Evolutionary conservation across 2,888 invertebrate species (phyloP), one percentile per base, ranked within the genome.

Genomic region (Clusia tigrina): DNA sequence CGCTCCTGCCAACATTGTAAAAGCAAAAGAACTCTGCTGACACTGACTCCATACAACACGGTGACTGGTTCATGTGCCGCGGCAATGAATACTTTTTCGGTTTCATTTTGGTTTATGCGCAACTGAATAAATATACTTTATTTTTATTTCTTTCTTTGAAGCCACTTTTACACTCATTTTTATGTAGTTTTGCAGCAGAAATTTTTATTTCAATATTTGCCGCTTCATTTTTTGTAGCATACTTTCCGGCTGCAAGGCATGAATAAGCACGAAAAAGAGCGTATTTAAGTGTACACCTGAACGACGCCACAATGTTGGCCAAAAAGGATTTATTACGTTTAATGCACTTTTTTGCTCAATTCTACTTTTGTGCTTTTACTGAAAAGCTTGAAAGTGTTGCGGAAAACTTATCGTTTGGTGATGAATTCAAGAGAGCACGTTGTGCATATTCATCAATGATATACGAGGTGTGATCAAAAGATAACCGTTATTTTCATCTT

Each of bases 231-330:
- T 2, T 3, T 48, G 22, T 48, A 37, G 54, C 54, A 54, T 58
- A 56, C 58, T 54, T 52, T 42, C 63, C 32, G 56, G 63, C 58
- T 54, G 54, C 46, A 58, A 17, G 54, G 62, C 58, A 58, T 54
- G 58, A 58, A 58, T 56, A 37, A 58, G 56, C 58, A 63, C 58
- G 58, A 58, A 54, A n/a, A n/a, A 54, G 58, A 58, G 48, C 58
- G 58, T 51, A 62, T 25, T 54, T 58, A 62, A 62, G 53, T 56
- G 58, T 23, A 38, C 63, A 58, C 58, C 63, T 58, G 58, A 58
- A 46, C 24, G 58, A 24, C 54, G 48, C 63, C 63, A 48, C 63
- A 63, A 55, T 48, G 51, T 48, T 63, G 63, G 54, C 56, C 58
- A 63, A 62, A 62, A 20, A 62, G 62, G 58, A 58, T 58, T 63